These are phyloP conservation scores for Lutjanus erythropterus DNA, from an alignment of 2,113 vertebrate genomes.

Conservation along the genomic window DNA sequence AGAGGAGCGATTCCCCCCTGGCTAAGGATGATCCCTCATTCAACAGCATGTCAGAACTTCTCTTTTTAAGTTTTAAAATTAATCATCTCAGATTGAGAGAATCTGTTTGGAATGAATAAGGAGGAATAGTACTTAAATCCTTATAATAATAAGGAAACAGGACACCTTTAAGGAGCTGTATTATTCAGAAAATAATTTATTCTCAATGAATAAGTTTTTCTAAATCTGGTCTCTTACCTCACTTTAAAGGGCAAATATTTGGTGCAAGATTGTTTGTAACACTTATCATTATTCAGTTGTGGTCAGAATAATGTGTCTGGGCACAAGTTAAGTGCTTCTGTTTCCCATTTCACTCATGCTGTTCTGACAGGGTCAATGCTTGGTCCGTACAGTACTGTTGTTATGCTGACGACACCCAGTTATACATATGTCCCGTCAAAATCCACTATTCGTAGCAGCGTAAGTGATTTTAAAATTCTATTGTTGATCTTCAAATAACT, in stretches of 20 bases:
- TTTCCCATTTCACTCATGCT: too few relatives aligned
- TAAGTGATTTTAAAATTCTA: too few relatives aligned
- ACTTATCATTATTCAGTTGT: not conserved
- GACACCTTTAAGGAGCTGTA: not conserved
- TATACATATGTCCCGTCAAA: too few relatives aligned
- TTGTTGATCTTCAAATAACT: too few relatives aligned
- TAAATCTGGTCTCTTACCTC: not conserved
- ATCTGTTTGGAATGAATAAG: not conserved
- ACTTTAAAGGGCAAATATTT: not conserved
- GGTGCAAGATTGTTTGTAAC: not conserved
- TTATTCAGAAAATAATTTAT: not conserved
- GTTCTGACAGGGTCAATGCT: too few relatives aligned
- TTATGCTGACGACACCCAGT: too few relatives aligned
- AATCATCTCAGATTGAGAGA: not conserved
- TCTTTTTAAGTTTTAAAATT: too few relatives aligned
- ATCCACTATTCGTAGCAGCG: too few relatives aligned
- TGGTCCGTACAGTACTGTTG: too few relatives aligned
- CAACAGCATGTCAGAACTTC: constrained; percentile 36
- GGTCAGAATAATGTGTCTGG: not conserved
- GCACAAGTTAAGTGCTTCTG: not conserved
- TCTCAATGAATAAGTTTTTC: not conserved
- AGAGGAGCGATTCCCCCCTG: constrained; percentile 14
- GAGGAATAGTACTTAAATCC: not conserved
- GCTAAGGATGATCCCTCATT: constrained; percentile 25
- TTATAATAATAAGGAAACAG: not conserved